Base-by-base conservation (phyloP, 2,113 vertebrate genomes). In the Etheostoma spectabile region DNA sequence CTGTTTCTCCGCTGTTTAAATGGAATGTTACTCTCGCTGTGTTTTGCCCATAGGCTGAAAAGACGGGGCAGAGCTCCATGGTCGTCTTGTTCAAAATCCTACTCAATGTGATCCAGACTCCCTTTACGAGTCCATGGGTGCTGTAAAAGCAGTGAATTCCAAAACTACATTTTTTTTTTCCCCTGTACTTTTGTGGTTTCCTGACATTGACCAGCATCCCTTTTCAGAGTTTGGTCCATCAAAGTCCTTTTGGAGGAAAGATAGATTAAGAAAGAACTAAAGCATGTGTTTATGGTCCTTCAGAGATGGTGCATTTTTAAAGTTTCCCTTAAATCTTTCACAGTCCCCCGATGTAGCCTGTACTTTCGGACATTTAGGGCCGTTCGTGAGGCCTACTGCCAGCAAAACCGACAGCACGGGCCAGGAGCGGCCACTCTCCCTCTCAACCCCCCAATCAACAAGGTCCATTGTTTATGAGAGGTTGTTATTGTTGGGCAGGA, bases 401-500 rank as follows among this genome's bases (percentile, higher is more conserved):
- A 93, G 93, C 85, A 62, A 70, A 91, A 71, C 11, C 60, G 83
- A 77, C 92, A 94, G 95, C 95, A 93, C 95, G 96, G 94, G 95
- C 93, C 96, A 97, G 96, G 96, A 96, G 96, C 95, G 95, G 95
- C 95, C 95, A 94, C 95, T 93, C 91, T 89, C 90, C 83, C 91
- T 78, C 90, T 78, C 81, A 80, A 71, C 86, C 82, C 78, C 90
- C 95, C 95, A 96, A 97, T 98, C 97, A 97, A 97, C 97, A 97
- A 96, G 96, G 95, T 93, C 95, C 95, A 96, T 98, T 99, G 97
- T 98, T 99, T 98, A 97, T 96, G 96, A 95, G 95, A 96, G 96
- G 93, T 93, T 96, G 96, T 97, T 97, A 96, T 97, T 97, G 96
- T 99, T 99, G 97, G 97, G 97, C 94, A 81, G 91, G 89, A 92